These are phyloP conservation scores for Mythimna albipuncta DNA, from an alignment of 2,888 invertebrate species.

Conservation along the genomic window DNA sequence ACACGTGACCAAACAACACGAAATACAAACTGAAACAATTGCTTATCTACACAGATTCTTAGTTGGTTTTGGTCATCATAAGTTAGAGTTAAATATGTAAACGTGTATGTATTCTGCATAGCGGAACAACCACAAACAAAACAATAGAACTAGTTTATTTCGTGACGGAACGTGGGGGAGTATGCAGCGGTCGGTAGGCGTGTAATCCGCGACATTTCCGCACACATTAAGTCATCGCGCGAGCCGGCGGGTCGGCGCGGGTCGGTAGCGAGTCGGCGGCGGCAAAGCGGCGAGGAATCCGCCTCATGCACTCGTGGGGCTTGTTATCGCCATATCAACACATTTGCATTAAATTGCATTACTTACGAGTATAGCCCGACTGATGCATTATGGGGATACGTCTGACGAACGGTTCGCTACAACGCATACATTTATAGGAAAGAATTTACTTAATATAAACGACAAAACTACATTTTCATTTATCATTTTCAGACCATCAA, in stretches of 20 bases:
- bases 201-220: conserved; percentile 74
- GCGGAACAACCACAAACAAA: conserved; percentile 52
- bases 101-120: conserved; percentile 39
- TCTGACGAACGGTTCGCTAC: conserved; percentile 27
- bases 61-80: conserved; percentile 38
- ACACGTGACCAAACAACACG: background rate
- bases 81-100: conserved; percentile 35
- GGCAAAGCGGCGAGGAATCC: conserved; percentile 15
- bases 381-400: conserved; percentile 45
- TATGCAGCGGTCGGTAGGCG: conserved; percentile 60
- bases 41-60: conserved; percentile 24
- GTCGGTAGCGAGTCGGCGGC: conserved; percentile 18
- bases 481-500: conserved; percentile 46
- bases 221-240: conserved; percentile 70
- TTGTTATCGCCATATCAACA: conserved; percentile 77
- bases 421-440: conserved; percentile 4
- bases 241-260: conserved; percentile 24
- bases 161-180: conserved; percentile 51
- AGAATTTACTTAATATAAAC: conserved; percentile 4
- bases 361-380: conserved; percentile 52
- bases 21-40: background rate
- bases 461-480: conserved; percentile 4
- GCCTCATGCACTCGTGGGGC: conserved; percentile 65
- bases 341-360: conserved; percentile 87
- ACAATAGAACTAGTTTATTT: conserved; percentile 49